Percentiles rank a stretch among this genome's conserved stretches.
Evolutionary conservation across 2,888 invertebrate genomes (phyloP).

Genomic region (Leptura quadrifasciata): DNA sequence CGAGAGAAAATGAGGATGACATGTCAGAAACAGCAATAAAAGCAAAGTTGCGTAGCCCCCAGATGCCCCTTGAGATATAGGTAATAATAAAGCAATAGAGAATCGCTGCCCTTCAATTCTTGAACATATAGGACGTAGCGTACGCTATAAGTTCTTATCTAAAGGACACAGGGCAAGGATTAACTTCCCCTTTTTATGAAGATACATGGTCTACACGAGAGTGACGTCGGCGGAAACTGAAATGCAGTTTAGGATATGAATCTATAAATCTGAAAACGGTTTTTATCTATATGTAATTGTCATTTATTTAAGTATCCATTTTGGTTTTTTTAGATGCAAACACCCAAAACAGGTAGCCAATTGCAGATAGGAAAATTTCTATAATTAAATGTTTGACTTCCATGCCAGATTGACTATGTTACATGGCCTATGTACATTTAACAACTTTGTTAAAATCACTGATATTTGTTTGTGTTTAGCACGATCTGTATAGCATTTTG

Average conservation of each 20-base stretch:
- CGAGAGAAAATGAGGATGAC: background rate
- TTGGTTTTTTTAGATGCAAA: no score
- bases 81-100: slow-evolving; percentile 19
- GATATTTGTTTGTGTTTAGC: no score
- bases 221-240: background rate
- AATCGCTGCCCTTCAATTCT: background rate
- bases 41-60: background rate
- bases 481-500: no score
- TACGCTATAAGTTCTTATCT: slow-evolving; percentile 4
- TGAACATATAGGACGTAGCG: background rate
- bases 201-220: background rate
- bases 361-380: no score
- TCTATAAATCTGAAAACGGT: no score
- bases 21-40: slow-evolving; percentile 7
- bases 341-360: no score
- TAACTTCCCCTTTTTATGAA: slow-evolving; percentile 22
- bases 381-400: no score
- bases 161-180: slow-evolving; percentile 8
- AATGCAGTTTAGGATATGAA: background rate
- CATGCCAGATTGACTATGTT: no score
- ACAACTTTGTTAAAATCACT: no score
- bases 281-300: no score
- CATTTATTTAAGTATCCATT: no score
- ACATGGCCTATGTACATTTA: no score
- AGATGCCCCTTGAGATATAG: slow-evolving; percentile 22